A percentile compares a stretch with the other conserved stretches of the same genome.
These are phyloP conservation scores for Coelogynopora nodosa DNA, from an alignment of 2,888 invertebrate genomes.

Conservation along the genomic window DNA sequence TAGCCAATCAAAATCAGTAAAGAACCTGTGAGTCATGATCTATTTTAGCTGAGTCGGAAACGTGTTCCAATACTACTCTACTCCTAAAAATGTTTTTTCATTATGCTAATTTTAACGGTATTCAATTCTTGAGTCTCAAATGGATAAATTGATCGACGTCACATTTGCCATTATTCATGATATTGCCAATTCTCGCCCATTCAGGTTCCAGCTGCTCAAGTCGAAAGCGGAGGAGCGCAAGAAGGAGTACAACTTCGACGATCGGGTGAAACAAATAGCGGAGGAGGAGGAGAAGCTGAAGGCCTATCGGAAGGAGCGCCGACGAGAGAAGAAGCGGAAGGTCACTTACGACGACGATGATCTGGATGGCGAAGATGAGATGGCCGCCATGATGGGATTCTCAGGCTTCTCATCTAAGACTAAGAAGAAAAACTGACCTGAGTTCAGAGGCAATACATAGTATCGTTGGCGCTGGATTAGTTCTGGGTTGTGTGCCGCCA, in stretches of 20 bases:
- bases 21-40: too few species aligned
- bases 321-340: constrained; percentile 69
- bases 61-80: too few species aligned
- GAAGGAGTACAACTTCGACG: constrained; percentile 88
- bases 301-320: constrained; percentile 79
- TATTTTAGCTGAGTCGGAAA: too few species aligned
- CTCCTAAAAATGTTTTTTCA: too few species aligned
- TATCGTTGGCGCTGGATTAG: too few species aligned
- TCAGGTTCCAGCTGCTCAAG: constrained; percentile 41
- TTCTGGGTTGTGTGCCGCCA: too few species aligned
- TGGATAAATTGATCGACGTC: neutral
- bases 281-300: constrained; percentile 93
- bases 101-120: neutral
- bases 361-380: constrained; percentile 53
- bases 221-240: constrained; percentile 66
- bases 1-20: too few species aligned
- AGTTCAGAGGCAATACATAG: too few species aligned
- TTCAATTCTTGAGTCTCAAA: neutral
- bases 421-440: neutral
- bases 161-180: neutral
- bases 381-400: constrained; percentile 61
- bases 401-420: constrained; percentile 54
- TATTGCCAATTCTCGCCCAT: neutral
- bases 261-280: constrained; percentile 81
- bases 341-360: constrained; percentile 50